phyloP scores from a whole-genome alignment of 2,113 vertebrate genomes.

The Turnix velox region DNA sequence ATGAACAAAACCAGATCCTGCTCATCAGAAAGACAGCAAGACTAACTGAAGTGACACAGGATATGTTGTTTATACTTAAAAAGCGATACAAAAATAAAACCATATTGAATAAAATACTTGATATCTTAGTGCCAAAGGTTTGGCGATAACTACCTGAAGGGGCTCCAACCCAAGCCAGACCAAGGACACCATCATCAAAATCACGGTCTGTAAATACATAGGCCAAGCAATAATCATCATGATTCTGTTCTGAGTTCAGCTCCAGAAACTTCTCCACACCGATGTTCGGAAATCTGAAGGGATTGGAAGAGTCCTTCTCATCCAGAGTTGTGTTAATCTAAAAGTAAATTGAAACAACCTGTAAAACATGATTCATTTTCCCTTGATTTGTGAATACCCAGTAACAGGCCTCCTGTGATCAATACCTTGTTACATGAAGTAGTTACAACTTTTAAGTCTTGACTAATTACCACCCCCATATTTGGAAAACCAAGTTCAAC shows the following conservation, averaged over 20 bases:
- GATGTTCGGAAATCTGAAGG: conserved; percentile 97
- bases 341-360: conserved; percentile 48
- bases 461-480: background rate
- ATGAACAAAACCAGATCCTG: background rate
- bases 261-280: conserved; percentile 98
- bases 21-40: background rate
- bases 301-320: conserved; percentile 89
- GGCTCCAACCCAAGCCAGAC: conserved; percentile 97
- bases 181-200: conserved; percentile 97
- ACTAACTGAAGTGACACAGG: background rate
- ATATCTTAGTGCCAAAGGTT: background rate
- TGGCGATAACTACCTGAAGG: conserved; percentile 84
- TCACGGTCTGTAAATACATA: conserved; percentile 98
- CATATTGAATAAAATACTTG: background rate
- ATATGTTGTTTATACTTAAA: background rate
- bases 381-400: background rate
- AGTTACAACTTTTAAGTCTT: background rate
- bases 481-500: background rate
- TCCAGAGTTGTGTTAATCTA: conserved; percentile 94
- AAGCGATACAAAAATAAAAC: background rate
- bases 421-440: background rate
- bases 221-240: conserved; percentile 97
- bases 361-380: background rate
- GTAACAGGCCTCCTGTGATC: background rate
- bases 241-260: conserved; percentile 97